These are phyloP conservation scores for Nephila pilipes DNA, from an alignment of 1,140 invertebrate genomes.

Conservation along the genomic window DNA sequence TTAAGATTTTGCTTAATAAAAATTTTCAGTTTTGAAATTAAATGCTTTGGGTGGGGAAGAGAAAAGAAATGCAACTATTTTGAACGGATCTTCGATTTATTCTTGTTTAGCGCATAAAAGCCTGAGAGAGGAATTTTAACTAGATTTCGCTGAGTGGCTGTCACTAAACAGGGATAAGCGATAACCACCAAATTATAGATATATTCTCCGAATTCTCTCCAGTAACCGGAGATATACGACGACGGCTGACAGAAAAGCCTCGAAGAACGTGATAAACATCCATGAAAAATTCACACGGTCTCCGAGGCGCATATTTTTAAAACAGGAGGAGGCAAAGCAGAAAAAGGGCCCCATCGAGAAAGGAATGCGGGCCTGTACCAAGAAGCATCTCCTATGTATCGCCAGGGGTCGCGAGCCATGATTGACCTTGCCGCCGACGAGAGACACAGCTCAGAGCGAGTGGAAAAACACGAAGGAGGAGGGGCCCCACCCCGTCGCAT, in stretches of 20 bases:
- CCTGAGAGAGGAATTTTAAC: neutral
- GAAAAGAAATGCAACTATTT: too few relatives aligned
- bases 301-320: neutral
- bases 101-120: too few relatives aligned
- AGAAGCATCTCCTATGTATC: neutral
- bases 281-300: conserved; percentile 48
- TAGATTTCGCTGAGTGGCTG: neutral
- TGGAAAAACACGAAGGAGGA: neutral
- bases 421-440: conserved; percentile 49
- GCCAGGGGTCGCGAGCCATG: neutral
- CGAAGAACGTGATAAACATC: conserved; percentile 33
- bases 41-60: too few relatives aligned
- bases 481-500: neutral
- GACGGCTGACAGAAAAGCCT: neutral
- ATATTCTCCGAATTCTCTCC: neutral
- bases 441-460: conserved; percentile 5
- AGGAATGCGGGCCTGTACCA: conserved; percentile 7
- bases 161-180: neutral
- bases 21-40: too few relatives aligned
- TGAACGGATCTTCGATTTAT: too few relatives aligned
- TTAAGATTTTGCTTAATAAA: too few relatives aligned
- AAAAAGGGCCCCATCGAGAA: neutral
- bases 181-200: neutral
- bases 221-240: conserved; percentile 7
- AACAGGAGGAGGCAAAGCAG: neutral